Conservation (phyloP, 2,113 vertebrate species). For the Prolemur simus region DNA sequence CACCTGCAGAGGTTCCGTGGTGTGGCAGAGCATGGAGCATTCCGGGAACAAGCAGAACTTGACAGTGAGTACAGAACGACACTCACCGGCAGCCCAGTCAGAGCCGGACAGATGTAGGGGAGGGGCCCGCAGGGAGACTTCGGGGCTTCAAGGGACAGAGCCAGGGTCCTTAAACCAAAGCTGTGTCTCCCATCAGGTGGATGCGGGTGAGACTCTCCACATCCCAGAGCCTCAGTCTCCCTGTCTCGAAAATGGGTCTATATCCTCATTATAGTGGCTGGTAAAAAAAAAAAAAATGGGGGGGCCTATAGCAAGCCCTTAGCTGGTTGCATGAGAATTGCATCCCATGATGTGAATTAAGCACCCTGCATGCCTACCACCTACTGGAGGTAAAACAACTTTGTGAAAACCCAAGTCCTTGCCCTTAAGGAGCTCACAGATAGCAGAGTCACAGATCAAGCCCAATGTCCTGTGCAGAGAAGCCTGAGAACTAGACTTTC, state of each 20-base stretch:
- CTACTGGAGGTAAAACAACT: rapidly evolving
- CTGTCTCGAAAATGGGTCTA: no score
- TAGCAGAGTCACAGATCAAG: background rate
- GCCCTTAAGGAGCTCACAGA: background rate
- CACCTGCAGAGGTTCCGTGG: rapidly evolving
- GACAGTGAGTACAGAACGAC: rapidly evolving
- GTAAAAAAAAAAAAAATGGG: no score
- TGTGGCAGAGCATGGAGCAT: background rate
- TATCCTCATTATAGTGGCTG: no score
- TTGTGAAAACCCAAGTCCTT: background rate
- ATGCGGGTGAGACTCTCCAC: background rate
- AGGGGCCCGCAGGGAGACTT: background rate
- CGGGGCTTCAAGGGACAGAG: background rate
- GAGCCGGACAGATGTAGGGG: background rate
- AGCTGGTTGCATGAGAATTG: rapidly evolving
- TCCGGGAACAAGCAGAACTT: background rate
- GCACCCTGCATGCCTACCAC: no score
- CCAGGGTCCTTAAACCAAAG: rapidly evolving
- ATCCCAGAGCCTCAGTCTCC: background rate
- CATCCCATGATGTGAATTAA: background rate
- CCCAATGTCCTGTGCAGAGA: rapidly evolving
- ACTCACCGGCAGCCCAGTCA: background rate
- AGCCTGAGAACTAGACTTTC: background rate
- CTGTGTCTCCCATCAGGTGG: background rate
- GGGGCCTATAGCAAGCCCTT: background rate